Base-by-base conservation (phyloP, 1,140 invertebrate species). In the Bradynema listronoti region DNA sequence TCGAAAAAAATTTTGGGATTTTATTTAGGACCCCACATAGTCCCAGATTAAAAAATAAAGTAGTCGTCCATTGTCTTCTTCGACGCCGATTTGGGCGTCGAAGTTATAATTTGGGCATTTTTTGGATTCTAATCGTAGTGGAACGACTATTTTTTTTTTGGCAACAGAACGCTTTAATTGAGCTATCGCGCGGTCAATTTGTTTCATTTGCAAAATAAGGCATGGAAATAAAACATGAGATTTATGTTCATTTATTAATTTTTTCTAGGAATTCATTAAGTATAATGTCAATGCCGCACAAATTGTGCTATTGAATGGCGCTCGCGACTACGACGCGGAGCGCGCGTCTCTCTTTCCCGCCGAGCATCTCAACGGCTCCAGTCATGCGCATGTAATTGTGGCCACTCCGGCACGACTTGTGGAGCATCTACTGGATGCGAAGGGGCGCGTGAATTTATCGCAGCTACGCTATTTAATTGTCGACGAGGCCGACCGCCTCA, bases 401-500 rank as follows among this genome's bases (percentile, higher is more conserved):
- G 46, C 67, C 16, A 69, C 67, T 22, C 70, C 67, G 29, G 57
- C 56, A n/a, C 57, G 67, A 24, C 51, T 69, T 9, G 42, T 69
- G n/a, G 63, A 73, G 42, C 67, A 69, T 56, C 52, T 69, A 27
- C 36, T 60, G 29, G 70, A 69, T 46, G 22, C 33, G 14, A 32
- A 39, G 25, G 65, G 57, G 3, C 11, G 29, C 16, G 14, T 69
- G 16, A 51, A 69, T 50, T 54, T 69, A 14, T 61, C 52, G 22
- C 34, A 45, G 36, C 65, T 69, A 7, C 27, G 67, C 39, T 69
- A 55, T 56, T 39, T 69, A 11, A 64, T 69, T 42, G 50, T 69
- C 24, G 67, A 69, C 42, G 67, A 69, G 43, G 67, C 67, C n/a
- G 67, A 69, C 51, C 33, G 56, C 34, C 66, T 69, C 63, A 39